Evolutionary conservation across 2,113 vertebrate species (phyloP).

Genomic region (Anhinga anhinga): DNA sequence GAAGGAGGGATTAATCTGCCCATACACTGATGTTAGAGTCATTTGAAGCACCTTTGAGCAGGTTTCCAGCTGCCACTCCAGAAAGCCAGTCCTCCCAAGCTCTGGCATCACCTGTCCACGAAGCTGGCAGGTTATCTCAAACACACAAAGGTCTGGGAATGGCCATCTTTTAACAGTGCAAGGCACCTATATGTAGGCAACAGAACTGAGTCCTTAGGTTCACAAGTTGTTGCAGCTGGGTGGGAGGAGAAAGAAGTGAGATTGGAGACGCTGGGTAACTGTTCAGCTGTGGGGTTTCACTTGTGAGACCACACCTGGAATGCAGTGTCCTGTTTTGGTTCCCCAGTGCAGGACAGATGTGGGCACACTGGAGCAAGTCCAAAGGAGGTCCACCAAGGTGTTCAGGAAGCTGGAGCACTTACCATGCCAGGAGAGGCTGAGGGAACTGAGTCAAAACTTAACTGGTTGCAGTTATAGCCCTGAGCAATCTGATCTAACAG

Average conservation of each 20-base stretch:
- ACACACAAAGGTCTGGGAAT: neutral
- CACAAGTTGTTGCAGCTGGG: fast-evolving
- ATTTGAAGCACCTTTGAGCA: neutral
- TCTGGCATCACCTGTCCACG: neutral
- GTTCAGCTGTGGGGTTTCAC: neutral
- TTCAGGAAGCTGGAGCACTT: neutral
- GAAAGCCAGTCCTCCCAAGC: neutral
- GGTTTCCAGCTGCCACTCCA: neutral
- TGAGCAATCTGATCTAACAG: neutral
- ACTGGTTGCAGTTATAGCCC: neutral
- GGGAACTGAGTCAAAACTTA: neutral
- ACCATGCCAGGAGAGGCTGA: neutral
- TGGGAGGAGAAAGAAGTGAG: neutral
- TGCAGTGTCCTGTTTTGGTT: neutral
- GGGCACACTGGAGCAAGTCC: neutral
- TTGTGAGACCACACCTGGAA: neutral
- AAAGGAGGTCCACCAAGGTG: neutral
- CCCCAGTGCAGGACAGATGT: neutral
- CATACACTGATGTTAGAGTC: neutral
- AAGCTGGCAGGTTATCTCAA: neutral
- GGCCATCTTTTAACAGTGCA: neutral
- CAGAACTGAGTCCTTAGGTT: neutral
- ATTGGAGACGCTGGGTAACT: neutral
- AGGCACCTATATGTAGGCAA: neutral
- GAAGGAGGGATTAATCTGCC: neutral